phyloP scores from a whole-genome alignment of 2,888 invertebrate species.

The Athalia circularis region DNA sequence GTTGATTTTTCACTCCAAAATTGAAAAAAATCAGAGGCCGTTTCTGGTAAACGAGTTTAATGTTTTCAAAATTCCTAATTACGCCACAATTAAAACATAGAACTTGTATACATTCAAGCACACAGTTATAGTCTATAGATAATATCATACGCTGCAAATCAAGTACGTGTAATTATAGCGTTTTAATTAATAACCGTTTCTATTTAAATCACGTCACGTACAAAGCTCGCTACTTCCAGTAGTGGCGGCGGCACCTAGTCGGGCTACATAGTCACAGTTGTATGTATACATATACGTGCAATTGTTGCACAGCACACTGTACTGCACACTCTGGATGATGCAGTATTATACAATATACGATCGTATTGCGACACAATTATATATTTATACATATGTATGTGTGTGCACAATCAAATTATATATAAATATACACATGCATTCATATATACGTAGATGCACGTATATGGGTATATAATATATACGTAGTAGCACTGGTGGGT shows the following conservation, averaged over 20 bases:
- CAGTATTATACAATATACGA: no score
- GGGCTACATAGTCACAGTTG: no score
- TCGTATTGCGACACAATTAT: no score
- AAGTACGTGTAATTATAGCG: constrained; percentile 9
- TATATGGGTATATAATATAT: neutral
- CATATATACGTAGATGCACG: neutral
- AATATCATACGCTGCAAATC: neutral
- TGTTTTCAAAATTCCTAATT: no score
- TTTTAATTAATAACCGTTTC: constrained; percentile 30
- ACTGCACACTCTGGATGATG: no score
- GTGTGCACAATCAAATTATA: neutral
- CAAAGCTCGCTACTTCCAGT: no score
- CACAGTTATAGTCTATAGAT: neutral
- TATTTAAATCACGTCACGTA: constrained; percentile 32
- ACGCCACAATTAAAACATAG: neutral
- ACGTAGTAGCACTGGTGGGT: neutral
- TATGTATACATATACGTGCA: no score
- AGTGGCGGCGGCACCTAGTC: no score
- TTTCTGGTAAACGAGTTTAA: no score
- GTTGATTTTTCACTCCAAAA: no score
- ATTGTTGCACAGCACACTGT: no score
- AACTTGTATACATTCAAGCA: neutral
- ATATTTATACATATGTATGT: neutral
- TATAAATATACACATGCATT: neutral
- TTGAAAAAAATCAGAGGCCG: no score